phyloP scores from a whole-genome alignment of 2,888 invertebrate species.

The Cyclophora punctaria region DNA sequence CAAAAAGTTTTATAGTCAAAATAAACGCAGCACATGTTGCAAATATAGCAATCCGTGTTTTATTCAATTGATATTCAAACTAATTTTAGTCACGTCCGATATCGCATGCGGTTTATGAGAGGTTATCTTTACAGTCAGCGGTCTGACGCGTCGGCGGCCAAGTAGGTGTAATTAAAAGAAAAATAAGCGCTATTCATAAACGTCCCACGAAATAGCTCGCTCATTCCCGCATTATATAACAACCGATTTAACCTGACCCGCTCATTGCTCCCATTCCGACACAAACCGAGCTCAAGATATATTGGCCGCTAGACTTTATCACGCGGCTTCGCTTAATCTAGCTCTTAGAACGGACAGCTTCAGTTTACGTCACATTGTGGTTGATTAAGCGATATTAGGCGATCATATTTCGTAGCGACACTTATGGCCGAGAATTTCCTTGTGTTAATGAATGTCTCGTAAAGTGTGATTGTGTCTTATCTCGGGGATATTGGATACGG shows the following conservation, averaged over 20 bases:
- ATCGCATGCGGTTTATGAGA: too few relatives aligned
- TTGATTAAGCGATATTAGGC: slow-evolving; percentile 54
- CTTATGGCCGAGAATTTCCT: slow-evolving; percentile 39
- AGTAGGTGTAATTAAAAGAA: slow-evolving; percentile 70
- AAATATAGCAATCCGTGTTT: too few relatives aligned
- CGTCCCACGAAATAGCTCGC: slow-evolving; percentile 57
- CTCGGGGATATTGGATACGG: slow-evolving; percentile 11
- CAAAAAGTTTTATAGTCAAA: too few relatives aligned
- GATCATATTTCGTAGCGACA: slow-evolving; percentile 47
- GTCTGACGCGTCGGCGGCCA: slow-evolving; percentile 38
- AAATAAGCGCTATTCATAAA: slow-evolving; percentile 73
- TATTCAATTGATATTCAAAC: too few relatives aligned
- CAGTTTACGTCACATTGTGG: slow-evolving; percentile 42
- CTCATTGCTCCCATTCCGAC: slow-evolving; percentile 17
- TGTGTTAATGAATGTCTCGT: slow-evolving; percentile 38
- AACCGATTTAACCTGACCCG: slow-evolving; percentile 37
- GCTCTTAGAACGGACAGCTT: slow-evolving; percentile 59
- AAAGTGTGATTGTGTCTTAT: slow-evolving; percentile 30
- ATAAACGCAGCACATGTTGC: too few relatives aligned
- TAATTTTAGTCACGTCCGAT: too few relatives aligned
- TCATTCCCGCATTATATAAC: slow-evolving; percentile 52
- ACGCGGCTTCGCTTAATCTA: slow-evolving; percentile 63
- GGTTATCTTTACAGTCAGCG: slow-evolving; percentile 8
- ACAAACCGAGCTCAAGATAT: slow-evolving; percentile 28
- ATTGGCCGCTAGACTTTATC: slow-evolving; percentile 54